Evolutionary conservation across 53 echinoderm and acorn worm genomes (phyloP).

Genomic region (Temnopleurus reevesii): DNA sequence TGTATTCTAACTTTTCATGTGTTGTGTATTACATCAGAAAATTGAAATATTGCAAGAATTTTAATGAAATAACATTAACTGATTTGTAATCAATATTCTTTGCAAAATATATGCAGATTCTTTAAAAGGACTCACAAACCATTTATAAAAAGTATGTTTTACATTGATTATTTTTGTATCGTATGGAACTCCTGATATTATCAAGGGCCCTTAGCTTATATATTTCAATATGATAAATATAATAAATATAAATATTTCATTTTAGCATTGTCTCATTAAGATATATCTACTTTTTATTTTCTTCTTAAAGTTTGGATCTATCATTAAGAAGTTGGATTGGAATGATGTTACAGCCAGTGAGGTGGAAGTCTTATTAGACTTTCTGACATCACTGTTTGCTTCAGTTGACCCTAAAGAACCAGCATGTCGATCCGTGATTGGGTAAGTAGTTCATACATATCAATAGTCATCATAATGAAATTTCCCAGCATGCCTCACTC

Average conservation of each 20-base stretch:
- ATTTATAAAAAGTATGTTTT: too few species aligned
- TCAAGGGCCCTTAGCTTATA: neutral
- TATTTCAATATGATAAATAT: neutral
- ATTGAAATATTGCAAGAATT: too few species aligned
- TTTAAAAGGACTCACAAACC: too few species aligned
- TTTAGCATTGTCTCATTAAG: too few species aligned
- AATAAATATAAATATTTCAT: neutral
- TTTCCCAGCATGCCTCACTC: too few species aligned
- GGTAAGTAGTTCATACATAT: constrained; percentile 44
- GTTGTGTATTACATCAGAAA: too few species aligned
- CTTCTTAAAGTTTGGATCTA: constrained; percentile 33
- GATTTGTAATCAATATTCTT: too few species aligned
- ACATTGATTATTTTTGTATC: neutral
- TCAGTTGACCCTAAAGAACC: constrained; percentile 66
- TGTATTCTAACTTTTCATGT: too few species aligned
- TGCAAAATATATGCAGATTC: too few species aligned
- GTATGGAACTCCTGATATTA: neutral
- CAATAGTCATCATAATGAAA: too few species aligned
- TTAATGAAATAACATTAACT: too few species aligned
- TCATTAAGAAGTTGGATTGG: constrained; percentile 40
- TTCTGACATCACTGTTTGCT: constrained; percentile 56
- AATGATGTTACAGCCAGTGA: neutral
- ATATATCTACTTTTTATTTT: neutral
- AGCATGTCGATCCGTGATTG: constrained; percentile 53
- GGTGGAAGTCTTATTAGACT: constrained; percentile 20